Percentiles rank a stretch among this genome's conserved stretches.
These are phyloP conservation scores for Volucella inanis DNA, from an alignment of 2,888 invertebrate genomes.

Conservation along the genomic window DNA sequence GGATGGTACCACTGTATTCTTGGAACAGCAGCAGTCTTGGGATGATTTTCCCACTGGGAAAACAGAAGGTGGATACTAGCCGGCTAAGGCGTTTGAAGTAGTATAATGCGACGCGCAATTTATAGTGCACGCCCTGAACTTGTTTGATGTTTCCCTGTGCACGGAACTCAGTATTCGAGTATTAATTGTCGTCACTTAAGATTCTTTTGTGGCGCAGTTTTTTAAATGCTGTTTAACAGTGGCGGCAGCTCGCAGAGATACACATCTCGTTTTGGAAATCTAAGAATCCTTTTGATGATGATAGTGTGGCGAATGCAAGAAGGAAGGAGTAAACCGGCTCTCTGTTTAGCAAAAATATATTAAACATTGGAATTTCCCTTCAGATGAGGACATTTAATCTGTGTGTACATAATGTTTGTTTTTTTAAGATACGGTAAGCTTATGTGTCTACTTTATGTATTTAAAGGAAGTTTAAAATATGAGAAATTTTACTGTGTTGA, in stretches of 20 bases:
- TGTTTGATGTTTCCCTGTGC: conserved; percentile 66
- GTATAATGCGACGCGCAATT: conserved; percentile 67
- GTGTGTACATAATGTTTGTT: too few species aligned
- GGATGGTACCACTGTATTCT: conserved; percentile 53
- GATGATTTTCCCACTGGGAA: conserved; percentile 11
- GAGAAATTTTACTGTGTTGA: too few species aligned
- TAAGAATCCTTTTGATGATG: conserved; percentile 61
- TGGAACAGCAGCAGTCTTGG: conserved; percentile 27
- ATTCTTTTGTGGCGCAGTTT: conserved; percentile 69
- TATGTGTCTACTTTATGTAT: too few species aligned
- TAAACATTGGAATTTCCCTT: conserved; percentile 7
- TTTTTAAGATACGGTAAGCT: too few species aligned
- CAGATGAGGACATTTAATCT: conserved; percentile 4
- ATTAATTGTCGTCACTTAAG: conserved; percentile 72
- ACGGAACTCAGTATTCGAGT: conserved; percentile 27
- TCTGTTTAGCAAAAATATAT: neutral
- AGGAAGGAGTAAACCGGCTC: neutral
- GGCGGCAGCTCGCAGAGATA: neutral
- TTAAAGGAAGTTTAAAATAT: too few species aligned
- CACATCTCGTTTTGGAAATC: conserved; percentile 40
- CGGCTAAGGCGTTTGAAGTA: conserved; percentile 58
- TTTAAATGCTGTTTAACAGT: neutral
- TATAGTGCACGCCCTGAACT: conserved; percentile 71
- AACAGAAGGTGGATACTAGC: conserved; percentile 5
- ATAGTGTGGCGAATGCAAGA: conserved; percentile 24